Evolutionary conservation across 2,888 invertebrate species (phyloP), one percentile per base, ranked within the genome.

Genomic region (Protophormia terraenovae): DNA sequence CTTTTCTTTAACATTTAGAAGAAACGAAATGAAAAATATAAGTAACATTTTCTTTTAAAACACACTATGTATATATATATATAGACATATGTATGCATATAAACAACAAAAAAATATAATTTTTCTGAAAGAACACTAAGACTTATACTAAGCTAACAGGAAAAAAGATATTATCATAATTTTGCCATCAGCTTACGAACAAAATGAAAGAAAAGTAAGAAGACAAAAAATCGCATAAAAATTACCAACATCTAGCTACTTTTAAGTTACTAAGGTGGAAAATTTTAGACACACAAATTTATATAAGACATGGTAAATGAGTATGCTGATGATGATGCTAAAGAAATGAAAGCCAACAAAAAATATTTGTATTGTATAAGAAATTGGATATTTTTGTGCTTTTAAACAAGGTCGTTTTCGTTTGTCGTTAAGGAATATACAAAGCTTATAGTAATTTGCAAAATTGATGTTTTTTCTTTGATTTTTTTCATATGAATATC

Each of bases 131-230:
- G 38, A 64, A 50, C 38, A 69, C 38, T 27, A 3, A 45, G 16
- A 19, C 22, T 27, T 24, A n/a, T 50, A 22, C 10, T 35, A 32
- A 78, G 60, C 50, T 22, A 29, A 27, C 14, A 69, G 35, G 32
- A 58, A 53, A 62, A 67, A 41, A 58, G 58, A 66, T 82, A 71
- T 79, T 83, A 85, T 79, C 69, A 78, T 78, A 85, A 82, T 69
- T 78, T 71, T 83, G 60, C 53, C 73, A 73, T 75, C 77, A 78
- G 53, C 24, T 60, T 71, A 12, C 67, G 19, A 53, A n/a, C n/a
- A 24, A 55, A 35, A 53, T 3, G 8, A 12, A 7, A 14, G 16
- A 53, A 53, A 62, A 12, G 29, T 12, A 10, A 22, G 6, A 41
- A 53, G 19, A n/a, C n/a, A n/a, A n/a, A 50, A 67, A 1, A 77